Percentiles rank a stretch among this genome's conserved stretches.
Conservation (phyloP, 2,797 vertebrate species). For the Cirrhinus molitorella region DNA sequence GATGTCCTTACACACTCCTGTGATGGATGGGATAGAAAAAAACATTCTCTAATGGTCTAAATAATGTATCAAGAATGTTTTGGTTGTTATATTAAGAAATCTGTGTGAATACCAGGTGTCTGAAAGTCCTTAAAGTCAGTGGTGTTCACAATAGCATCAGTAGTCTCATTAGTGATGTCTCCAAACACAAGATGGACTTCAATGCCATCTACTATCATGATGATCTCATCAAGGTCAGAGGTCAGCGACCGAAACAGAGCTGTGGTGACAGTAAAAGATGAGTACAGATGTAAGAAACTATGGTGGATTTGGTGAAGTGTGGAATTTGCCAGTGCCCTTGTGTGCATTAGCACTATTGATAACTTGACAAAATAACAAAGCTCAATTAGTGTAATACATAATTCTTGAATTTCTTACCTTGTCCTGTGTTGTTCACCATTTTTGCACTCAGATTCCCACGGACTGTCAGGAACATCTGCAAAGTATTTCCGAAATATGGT, state of each 20-base stretch:
- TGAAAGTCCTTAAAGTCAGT: conserved; percentile 69
- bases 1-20: conserved; percentile 73
- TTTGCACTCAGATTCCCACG: conserved; percentile 52
- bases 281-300: not conserved
- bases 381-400: not conserved
- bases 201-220: conserved; percentile 53
- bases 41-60: not conserved
- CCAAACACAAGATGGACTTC: conserved; percentile 72
- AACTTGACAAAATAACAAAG: too few relatives aligned
- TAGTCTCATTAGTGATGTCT: conserved; percentile 74
- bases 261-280: conserved; percentile 39
- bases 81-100: not conserved
- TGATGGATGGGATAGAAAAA: conserved; percentile 30
- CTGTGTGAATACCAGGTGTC: conserved; percentile 27
- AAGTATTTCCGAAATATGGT: conserved; percentile 3
- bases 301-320: not conserved
- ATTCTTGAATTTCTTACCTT: conserved; percentile 59
- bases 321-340: not conserved
- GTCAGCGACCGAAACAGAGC: conserved; percentile 67
- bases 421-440: conserved; percentile 59
- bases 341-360: too few relatives aligned
- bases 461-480: conserved; percentile 65
- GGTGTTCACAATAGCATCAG: conserved; percentile 74
- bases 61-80: not conserved
- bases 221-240: conserved; percentile 69